Evolutionary conservation across 2,888 invertebrate genomes (phyloP), one percentile per base, ranked within the genome.

Genomic region (Dermolepida albohirtum): DNA sequence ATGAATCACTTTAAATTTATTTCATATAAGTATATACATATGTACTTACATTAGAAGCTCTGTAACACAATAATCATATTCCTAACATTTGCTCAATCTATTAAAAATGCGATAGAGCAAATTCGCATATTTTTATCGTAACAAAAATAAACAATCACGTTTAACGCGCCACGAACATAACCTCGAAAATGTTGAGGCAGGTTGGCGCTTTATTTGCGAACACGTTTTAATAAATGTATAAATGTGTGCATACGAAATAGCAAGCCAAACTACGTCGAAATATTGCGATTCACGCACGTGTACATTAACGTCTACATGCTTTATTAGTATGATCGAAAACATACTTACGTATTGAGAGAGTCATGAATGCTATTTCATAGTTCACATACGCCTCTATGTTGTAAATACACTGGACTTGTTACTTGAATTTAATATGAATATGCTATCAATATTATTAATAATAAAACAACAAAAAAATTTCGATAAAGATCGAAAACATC

Each of bases 151-250:
- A 68, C 63, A 64, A 64, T 64, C 41, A 16, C 39, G 29, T n/a
- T 16, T 43, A 44, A 27, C 62, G 66, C 41, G 17, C 29, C 41
- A 39, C 49, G 44, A 64, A 63, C 66, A 40, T 69, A 73, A 73
- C 70, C 66, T 41, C 57, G 59, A 44, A 64, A 34, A 51, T 34
- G 59, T 73, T 73, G 73, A 70, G 71, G 71, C 70, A 73, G 73
- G 73, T 69, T 67, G 14, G 41, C 22, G 12, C 12, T 52, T 40
- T 68, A 55, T 55, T 68, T 55, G 54, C 64, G 40, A 40, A 47
- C 44, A 54, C 43, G 54, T 54, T 47, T 52, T 47, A 65, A 27
- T 65, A 51, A 54, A 65, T 12, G 29, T 14, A 8, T 22, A 22
- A 22, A 22, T 22, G 22, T 22, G 4, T 4, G 4, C 22, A 40